Base-by-base conservation (phyloP, 2,113 vertebrate species). In the Miniopterus natalensis region DNA sequence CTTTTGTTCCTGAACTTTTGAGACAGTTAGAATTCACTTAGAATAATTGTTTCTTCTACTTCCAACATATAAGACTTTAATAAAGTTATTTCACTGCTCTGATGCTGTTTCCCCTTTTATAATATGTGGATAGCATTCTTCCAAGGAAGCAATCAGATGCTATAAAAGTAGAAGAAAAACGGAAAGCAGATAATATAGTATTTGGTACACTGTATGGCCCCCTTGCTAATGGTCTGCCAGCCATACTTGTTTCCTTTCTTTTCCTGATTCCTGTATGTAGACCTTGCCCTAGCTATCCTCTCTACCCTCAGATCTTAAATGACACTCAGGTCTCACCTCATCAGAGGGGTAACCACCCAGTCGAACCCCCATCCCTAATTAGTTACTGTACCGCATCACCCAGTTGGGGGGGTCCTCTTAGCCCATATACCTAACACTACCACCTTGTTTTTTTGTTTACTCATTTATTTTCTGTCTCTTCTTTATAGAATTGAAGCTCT, bases 1-100 rank as follows among this genome's bases (percentile, higher is more conserved):
- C 13, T 78, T 80, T 78, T 86, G 92, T 92, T 84, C 20, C 29
- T 68, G 31, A 70, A 42, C 57, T 95, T 80, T 53, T 18, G 27
- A 87, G 79, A 73, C 6, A 92, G 74, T 85, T n/a, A 55, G 18
- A 81, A 47, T 84, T 83, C 11, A 51, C 42, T 91, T 70, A 42
- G 18, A 92, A 65, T 86, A 80, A 61, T 61, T 74, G 23, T 1
- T 57, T 5, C 13, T 92, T 81, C 40, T 8, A 27, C 20, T 85
- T 83, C 15, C 53, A 89, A 90, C 36, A 74, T 15, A 15, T 27
- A n/a, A 61, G 40, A 80, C 36, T 65, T 65, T 55, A 42, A 74
- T 49, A 12, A 88, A 75, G 40, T 74, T 84, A 45, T 79, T 84
- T 84, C 21, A 59, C 21, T 61, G 1, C 18, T 40, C 47, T 77